Base-by-base conservation (phyloP, 2,888 invertebrate genomes). In the Melipona beecheii region DNA sequence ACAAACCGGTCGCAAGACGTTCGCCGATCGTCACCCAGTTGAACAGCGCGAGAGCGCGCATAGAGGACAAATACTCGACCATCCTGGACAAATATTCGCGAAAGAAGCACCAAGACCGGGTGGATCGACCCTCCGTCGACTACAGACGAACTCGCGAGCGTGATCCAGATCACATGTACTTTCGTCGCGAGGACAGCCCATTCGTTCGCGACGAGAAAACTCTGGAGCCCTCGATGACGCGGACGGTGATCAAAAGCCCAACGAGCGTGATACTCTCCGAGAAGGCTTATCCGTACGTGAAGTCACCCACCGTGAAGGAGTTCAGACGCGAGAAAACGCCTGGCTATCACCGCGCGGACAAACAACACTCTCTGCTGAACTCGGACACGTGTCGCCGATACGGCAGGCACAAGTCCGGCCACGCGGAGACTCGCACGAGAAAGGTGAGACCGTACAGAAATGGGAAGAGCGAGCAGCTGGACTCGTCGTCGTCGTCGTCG, bases 11-110 rank as follows among this genome's bases (percentile, higher is more conserved):
- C 11, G 11, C 54, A 21, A 87, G 79, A 83, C 92, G 81, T 43
- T 90, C 90, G 36, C 92, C 91, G 24, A 74, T 84, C 21, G 36
- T 72, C 27, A 68, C 50, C 36, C 90, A 92, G 89, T 68, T 95
- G 69, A 96, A 96, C 68, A 95, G 95, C 83, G 96, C 97, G 49
- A 95, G 97, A 74, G 96, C 96, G 84, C 96, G 97, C 27, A 95
- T 97, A 90, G 97, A 97, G 95, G 97, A 97, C 93, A 97, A 97
- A 94, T 97, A 97, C 94, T 96, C 97, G 1, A 96, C 97, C 27
- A 96, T 97, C 36, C 95, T 97, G 90, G 97, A 97, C 92, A 96
- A 96, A 91, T 96, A 97, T 70, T 95, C 96, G 89, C 96, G 91
- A 95, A 96, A 85, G 89, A 92, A 50, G 90, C 85, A 81, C 0